Evolutionary conservation across 2,797 vertebrate species (phyloP).

Genomic region (Sylvia borin): DNA sequence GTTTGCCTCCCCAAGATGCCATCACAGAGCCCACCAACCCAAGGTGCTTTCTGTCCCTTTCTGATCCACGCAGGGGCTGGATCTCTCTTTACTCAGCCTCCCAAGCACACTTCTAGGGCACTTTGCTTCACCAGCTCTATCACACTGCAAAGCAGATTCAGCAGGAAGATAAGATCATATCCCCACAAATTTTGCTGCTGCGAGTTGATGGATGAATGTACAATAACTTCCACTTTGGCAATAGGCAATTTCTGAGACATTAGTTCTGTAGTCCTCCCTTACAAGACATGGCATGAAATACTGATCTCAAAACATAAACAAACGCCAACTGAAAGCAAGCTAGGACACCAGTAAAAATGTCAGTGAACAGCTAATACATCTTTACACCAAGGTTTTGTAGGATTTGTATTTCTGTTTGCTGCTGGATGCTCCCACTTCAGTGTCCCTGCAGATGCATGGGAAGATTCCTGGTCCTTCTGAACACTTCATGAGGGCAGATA

Average conservation of each 20-base stretch:
- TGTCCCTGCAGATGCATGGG: background rate
- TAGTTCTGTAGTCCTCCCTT: background rate
- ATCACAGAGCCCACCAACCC: background rate
- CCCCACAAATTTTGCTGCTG: background rate
- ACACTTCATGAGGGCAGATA: background rate
- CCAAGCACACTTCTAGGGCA: background rate
- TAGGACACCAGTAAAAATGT: background rate
- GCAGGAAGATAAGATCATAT: background rate
- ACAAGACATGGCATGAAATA: background rate
- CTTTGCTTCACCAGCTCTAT: background rate
- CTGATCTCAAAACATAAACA: background rate
- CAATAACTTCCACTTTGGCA: background rate
- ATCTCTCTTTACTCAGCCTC: background rate
- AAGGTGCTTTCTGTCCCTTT: background rate
- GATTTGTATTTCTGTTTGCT: background rate
- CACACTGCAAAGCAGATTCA: background rate
- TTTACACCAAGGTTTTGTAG: background rate
- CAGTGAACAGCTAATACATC: background rate
- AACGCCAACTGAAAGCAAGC: background rate
- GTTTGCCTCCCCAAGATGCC: background rate
- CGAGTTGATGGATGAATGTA: background rate
- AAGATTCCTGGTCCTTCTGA: background rate
- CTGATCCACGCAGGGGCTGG: fast-evolving
- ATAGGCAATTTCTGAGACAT: background rate
- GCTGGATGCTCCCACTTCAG: background rate